Conservation (phyloP, 1,140 invertebrate species). For the Rhopalosiphum maidis region DNA sequence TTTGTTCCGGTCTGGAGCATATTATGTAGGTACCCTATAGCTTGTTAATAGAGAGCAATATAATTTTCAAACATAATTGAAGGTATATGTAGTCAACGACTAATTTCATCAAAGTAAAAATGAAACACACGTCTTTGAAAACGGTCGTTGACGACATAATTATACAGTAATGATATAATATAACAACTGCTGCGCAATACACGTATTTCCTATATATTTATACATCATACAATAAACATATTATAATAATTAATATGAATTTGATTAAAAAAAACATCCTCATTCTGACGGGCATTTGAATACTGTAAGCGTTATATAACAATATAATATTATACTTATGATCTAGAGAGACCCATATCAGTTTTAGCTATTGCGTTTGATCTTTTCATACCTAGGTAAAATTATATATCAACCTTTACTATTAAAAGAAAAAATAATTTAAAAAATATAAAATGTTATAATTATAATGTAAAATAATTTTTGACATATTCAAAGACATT, state of each 20-base stretch:
- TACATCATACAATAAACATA: background rate
- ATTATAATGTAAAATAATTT: background rate
- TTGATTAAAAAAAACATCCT: background rate
- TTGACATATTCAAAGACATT: background rate
- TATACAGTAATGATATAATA: background rate
- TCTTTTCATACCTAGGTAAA: background rate
- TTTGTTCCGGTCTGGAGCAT: slow-evolving; percentile 14
- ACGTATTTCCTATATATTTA: background rate
- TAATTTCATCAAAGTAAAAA: background rate
- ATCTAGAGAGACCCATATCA: background rate
- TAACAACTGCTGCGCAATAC: background rate
- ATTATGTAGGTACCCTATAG: background rate
- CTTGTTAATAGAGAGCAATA: background rate
- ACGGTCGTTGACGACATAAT: background rate
- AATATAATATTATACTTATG: background rate
- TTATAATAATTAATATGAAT: background rate
- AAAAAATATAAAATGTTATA: background rate
- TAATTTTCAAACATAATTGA: slow-evolving; percentile 14
- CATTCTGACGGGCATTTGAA: background rate
- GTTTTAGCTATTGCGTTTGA: background rate
- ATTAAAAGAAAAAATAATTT: background rate
- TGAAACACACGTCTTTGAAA: background rate
- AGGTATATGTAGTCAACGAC: background rate
- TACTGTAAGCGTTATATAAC: background rate
- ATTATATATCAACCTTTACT: background rate